A percentile compares a stretch with the other conserved stretches of the same genome.
These are phyloP conservation scores for Pachypeltis micranthus DNA, from an alignment of 1,140 invertebrate species.

Conservation along the genomic window DNA sequence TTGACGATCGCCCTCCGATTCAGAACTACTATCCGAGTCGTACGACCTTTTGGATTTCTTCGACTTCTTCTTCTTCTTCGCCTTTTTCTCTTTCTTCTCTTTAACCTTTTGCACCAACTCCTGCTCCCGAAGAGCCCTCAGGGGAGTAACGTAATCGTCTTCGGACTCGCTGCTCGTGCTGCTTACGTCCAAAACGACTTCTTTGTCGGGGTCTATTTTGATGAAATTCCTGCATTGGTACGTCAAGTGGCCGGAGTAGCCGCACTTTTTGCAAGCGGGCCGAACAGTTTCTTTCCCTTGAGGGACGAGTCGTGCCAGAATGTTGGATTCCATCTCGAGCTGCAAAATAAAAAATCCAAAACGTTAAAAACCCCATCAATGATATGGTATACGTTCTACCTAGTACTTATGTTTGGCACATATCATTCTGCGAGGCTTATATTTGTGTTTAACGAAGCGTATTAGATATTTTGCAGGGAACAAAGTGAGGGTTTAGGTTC, in stretches of 20 bases:
- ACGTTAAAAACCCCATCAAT: too few species aligned
- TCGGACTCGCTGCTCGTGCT: conserved; percentile 86
- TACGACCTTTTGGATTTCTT: conserved; percentile 30
- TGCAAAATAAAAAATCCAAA: neutral
- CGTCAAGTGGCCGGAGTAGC: conserved; percentile 88
- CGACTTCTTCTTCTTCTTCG: conserved; percentile 38
- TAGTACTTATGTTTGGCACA: too few species aligned
- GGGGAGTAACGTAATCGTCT: conserved; percentile 59
- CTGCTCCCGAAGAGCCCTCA: conserved; percentile 63
- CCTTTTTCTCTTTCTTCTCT: conserved; percentile 40
- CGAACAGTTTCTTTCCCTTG: conserved; percentile 51
- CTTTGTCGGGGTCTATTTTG: conserved; percentile 73
- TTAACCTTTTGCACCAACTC: conserved; percentile 49
- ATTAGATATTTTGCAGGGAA: too few species aligned
- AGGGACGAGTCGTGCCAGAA: conserved; percentile 24
- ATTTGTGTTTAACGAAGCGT: too few species aligned
- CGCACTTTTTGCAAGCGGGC: conserved; percentile 84
- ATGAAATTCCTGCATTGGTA: conserved; percentile 95
- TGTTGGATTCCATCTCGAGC: conserved; percentile 25
- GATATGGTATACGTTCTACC: too few species aligned
- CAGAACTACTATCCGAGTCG: conserved; percentile 27
- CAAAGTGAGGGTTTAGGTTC: too few species aligned
- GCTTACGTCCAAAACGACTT: conserved; percentile 87
- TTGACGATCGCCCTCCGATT: conserved; percentile 30
- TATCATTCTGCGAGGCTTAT: too few species aligned